Conservation (phyloP, 2,113 vertebrate species). For the Sphaerodactylus townsendi region DNA sequence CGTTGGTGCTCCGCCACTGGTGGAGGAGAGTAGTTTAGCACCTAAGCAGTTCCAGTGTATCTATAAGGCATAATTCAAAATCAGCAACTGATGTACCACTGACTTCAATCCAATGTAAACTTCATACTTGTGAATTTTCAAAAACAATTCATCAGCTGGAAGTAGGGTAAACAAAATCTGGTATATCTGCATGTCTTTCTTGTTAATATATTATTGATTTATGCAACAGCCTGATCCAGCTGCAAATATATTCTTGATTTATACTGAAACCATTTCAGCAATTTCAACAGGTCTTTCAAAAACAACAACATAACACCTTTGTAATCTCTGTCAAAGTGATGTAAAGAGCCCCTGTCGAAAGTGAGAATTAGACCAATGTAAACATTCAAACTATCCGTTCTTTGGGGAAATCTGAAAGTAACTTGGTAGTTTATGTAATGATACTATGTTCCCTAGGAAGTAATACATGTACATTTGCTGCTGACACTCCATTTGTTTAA, state of each 20-base stretch:
- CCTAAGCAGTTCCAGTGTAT: neutral
- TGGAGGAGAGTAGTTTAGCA: neutral
- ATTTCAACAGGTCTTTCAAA: neutral
- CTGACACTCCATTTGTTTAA: neutral
- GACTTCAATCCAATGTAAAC: neutral
- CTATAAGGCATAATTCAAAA: neutral
- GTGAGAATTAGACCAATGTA: rapidly evolving
- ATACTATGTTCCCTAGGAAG: neutral
- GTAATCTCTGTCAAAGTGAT: neutral
- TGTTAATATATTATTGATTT: neutral
- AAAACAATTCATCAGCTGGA: neutral
- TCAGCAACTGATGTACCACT: neutral
- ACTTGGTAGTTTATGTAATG: neutral
- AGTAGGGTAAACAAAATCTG: neutral
- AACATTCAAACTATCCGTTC: neutral
- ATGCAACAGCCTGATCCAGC: neutral
- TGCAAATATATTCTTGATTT: neutral
- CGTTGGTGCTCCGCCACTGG: too few relatives aligned
- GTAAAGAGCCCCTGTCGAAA: neutral
- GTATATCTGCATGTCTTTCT: neutral
- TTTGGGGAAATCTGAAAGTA: neutral
- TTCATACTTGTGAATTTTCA: neutral
- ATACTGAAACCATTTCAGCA: neutral
- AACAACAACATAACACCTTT: neutral
- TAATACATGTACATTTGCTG: neutral